phyloP scores from a whole-genome alignment of 2,113 vertebrate species.

The Rhea pennata region DNA sequence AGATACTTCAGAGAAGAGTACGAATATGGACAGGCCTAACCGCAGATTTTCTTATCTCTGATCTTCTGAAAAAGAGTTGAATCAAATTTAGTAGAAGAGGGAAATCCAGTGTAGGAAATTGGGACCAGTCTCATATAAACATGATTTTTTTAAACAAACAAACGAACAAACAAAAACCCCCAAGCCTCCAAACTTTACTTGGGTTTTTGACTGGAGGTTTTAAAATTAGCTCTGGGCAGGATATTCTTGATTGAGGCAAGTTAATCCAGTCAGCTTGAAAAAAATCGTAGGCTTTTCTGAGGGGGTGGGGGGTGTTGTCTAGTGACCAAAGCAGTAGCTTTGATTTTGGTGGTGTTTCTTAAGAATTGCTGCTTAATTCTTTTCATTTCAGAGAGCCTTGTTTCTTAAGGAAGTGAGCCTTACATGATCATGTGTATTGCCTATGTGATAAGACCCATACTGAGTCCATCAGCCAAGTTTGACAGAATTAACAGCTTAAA shows the following conservation, averaged over 20 bases:
- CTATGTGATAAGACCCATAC: not conserved
- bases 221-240: not conserved
- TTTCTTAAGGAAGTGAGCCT: not conserved
- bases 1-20: not conserved
- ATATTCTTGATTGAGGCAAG: not conserved
- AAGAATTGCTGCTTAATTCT: not conserved
- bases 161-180: not conserved
- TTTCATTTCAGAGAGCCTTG: not conserved
- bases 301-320: not conserved
- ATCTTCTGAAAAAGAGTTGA: not conserved
- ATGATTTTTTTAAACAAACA: not conserved
- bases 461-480: not conserved
- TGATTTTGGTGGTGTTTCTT: not conserved
- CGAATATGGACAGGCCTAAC: not conserved
- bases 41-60: not conserved
- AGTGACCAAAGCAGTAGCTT: not conserved
- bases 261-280: not conserved
- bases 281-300: not conserved
- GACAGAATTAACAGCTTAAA: not conserved
- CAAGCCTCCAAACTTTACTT: too few species aligned
- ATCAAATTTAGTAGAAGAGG: not conserved
- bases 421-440: not conserved
- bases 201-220: not conserved
- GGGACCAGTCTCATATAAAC: not conserved
- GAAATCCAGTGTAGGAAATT: not conserved